phyloP scores from a whole-genome alignment of 64 coral and sea anemone species.

The Pocillopora verrucosa region DNA sequence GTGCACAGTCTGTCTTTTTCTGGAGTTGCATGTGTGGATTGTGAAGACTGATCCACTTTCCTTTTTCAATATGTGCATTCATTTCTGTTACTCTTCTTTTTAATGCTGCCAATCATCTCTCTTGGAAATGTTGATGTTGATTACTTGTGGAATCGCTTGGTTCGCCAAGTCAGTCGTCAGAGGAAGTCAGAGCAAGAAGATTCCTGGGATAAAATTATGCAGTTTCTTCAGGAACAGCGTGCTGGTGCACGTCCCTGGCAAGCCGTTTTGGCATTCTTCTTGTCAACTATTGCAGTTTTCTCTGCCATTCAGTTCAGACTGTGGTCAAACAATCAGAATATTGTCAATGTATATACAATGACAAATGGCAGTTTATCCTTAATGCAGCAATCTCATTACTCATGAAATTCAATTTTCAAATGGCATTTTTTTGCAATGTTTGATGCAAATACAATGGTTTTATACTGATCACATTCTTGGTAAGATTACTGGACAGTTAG shows the following conservation, averaged over 20 bases:
- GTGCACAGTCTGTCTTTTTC: slow-evolving; percentile 75
- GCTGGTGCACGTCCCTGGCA: slow-evolving; percentile 86
- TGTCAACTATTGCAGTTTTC: slow-evolving; percentile 84
- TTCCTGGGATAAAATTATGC: slow-evolving; percentile 90
- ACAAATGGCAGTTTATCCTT: slow-evolving; percentile 40
- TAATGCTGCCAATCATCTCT: slow-evolving; percentile 63
- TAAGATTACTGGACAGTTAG: no score
- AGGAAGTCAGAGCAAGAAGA: slow-evolving; percentile 55
- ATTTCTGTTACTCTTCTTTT: slow-evolving; percentile 49
- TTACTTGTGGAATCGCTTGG: slow-evolving; percentile 88
- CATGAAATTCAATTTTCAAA: background rate
- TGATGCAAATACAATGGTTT: no score
- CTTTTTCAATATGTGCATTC: slow-evolving; percentile 71
- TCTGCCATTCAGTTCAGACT: slow-evolving; percentile 88
- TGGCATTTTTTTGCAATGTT: background rate
- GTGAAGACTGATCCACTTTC: slow-evolving; percentile 20
- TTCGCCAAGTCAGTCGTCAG: slow-evolving; percentile 74
- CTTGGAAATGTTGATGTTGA: slow-evolving; percentile 90
- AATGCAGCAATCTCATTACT: background rate
- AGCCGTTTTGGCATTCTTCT: slow-evolving; percentile 81
- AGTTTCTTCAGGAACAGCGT: slow-evolving; percentile 89
- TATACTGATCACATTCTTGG: no score
- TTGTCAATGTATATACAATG: slow-evolving; percentile 16
- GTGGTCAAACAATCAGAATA: slow-evolving; percentile 36
- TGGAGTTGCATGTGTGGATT: slow-evolving; percentile 87